A percentile compares a stretch with the other conserved stretches of the same genome.
Conservation (phyloP, 2,888 invertebrate genomes). For the Eremobia ochroleuca region DNA sequence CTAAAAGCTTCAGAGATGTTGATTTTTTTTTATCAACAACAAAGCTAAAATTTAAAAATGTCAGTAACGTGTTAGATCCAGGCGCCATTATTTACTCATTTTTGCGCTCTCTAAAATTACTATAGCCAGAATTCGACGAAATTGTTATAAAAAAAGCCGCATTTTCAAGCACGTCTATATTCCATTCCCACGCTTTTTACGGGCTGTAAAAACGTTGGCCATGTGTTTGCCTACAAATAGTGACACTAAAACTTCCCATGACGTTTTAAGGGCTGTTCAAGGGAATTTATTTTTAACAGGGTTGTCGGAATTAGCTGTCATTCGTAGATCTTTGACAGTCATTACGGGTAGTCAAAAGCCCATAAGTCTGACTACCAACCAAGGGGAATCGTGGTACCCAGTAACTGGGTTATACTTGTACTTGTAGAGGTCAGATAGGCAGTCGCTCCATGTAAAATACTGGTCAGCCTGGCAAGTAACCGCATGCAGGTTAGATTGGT, state of each 20-base stretch:
- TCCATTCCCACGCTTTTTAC: constrained; percentile 42
- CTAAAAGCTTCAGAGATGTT: background rate
- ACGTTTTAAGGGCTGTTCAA: constrained; percentile 4
- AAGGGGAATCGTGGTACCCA: background rate
- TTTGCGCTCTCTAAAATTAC: background rate
- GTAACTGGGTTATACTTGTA: background rate
- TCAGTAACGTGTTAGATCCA: background rate
- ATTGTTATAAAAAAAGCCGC: constrained; percentile 6
- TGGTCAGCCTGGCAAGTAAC: too few species aligned
- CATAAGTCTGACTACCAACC: background rate
- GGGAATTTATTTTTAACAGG: constrained; percentile 3
- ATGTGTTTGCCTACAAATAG: constrained; percentile 50
- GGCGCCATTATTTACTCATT: background rate
- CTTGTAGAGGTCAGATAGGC: background rate
- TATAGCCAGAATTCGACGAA: background rate
- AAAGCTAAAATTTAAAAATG: background rate
- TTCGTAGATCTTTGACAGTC: background rate
- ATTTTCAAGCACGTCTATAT: constrained; percentile 12
- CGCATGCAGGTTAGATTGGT: background rate
- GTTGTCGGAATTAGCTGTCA: background rate
- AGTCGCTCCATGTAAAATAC: background rate
- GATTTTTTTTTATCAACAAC: background rate
- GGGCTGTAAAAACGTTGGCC: constrained; percentile 34
- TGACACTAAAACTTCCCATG: background rate
- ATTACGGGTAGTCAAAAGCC: background rate